Conservation (phyloP, 1,140 invertebrate species). For the Heliconius hermathena region DNA sequence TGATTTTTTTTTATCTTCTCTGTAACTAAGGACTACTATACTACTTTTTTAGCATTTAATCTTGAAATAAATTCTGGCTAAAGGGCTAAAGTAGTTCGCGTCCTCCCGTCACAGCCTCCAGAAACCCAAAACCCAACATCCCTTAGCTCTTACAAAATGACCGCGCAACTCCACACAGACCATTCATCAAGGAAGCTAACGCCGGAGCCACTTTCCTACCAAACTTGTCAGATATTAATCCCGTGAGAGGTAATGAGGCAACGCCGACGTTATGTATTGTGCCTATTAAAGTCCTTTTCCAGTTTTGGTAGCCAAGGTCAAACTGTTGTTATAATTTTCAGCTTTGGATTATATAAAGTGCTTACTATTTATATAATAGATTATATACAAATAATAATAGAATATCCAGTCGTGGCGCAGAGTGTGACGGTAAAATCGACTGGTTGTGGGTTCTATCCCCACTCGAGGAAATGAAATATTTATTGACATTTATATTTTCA, state of each 20-base stretch:
- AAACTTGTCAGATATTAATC: conserved; percentile 84
- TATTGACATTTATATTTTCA: no score
- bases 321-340: conserved; percentile 55
- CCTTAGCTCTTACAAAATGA: conserved; percentile 85
- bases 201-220: conserved; percentile 84
- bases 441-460: no score
- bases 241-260: conserved; percentile 84
- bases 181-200: conserved; percentile 81
- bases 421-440: no score
- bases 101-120: conserved; percentile 84
- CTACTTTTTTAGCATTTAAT: no score
- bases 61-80: no score
- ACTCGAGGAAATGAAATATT: no score
- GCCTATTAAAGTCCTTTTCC: conserved; percentile 88
- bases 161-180: conserved; percentile 84
- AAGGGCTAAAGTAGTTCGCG: conserved; percentile 49
- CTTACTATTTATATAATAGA: conserved; percentile 45
- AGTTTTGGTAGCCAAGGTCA: conserved; percentile 79
- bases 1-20: no score
- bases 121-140: conserved; percentile 85
- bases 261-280: conserved; percentile 87
- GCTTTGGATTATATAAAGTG: background rate
- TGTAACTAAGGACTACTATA: no score
- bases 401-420: no score
- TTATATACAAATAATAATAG: no score